phyloP scores from a whole-genome alignment of 2,888 invertebrate genomes.

The Eubasilissa splendida region DNA sequence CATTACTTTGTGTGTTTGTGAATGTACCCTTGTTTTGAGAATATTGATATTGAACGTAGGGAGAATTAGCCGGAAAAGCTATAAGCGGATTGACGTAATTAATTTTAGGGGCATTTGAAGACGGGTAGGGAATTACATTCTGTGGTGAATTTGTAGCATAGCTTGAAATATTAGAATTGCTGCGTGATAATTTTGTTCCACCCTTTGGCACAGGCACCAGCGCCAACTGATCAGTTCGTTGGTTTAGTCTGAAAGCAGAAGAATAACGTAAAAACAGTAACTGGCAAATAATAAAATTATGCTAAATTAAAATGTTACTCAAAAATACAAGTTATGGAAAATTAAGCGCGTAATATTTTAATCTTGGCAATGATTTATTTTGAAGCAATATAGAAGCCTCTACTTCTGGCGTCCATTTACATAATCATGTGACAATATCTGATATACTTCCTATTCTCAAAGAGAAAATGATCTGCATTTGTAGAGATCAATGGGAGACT shows the following conservation, averaged over 20 bases:
- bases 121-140: conserved; percentile 48
- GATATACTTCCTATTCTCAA: no score
- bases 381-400: no score
- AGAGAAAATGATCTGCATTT: no score
- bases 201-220: conserved; percentile 56
- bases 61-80: conserved; percentile 43
- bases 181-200: conserved; percentile 45
- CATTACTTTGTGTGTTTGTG: conserved; percentile 28
- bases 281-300: no score
- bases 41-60: conserved; percentile 43
- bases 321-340: no score
- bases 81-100: conserved; percentile 52
- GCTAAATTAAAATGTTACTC: no score
- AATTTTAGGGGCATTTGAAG: conserved; percentile 26
- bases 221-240: conserved; percentile 68
- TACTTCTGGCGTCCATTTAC: no score
- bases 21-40: conserved; percentile 1
- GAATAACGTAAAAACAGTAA: not conserved
- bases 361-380: no score
- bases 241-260: conserved; percentile 64
- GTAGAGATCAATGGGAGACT: no score
- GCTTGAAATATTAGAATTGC: conserved; percentile 49
- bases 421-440: no score
- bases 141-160: conserved; percentile 42
- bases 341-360: no score